phyloP scores from a whole-genome alignment of 2,888 invertebrate species.

The Apotomis capreana region DNA sequence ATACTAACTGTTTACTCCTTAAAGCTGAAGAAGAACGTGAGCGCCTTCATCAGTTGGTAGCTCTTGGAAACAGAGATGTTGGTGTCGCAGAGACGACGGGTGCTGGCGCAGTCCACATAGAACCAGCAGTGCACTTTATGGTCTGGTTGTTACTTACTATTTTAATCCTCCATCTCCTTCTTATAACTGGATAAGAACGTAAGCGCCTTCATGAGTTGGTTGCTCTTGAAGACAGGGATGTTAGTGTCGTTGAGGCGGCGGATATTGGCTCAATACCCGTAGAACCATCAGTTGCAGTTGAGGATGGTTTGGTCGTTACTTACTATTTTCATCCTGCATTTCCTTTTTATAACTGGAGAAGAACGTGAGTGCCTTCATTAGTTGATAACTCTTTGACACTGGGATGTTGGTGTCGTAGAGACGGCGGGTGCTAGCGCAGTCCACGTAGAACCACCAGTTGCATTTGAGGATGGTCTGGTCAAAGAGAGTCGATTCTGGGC shows the following conservation, averaged over 20 bases:
- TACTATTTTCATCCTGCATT: conserved; percentile 63
- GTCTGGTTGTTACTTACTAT: conserved; percentile 31
- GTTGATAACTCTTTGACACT: conserved; percentile 94
- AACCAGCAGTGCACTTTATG: too few relatives aligned
- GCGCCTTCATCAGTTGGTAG: too few relatives aligned
- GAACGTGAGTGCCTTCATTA: conserved; percentile 95
- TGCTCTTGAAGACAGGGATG: conserved; percentile 95
- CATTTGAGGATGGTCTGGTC: conserved; percentile 96
- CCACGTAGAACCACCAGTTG: conserved; percentile 97
- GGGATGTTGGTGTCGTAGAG: conserved; percentile 95
- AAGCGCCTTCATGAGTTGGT: conserved; percentile 94
- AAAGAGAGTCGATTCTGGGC: conserved; percentile 95
- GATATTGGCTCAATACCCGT: conserved; percentile 93
- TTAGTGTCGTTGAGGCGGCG: conserved; percentile 93
- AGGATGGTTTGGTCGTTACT: conserved; percentile 89
- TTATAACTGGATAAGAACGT: conserved; percentile 94
- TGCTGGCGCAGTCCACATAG: too few relatives aligned
- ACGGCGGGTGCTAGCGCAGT: conserved; percentile 91
- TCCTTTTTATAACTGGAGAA: conserved; percentile 93
- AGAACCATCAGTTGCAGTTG: conserved; percentile 98
- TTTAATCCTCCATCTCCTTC: conserved; percentile 82
- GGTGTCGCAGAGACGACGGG: too few relatives aligned
- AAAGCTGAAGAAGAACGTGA: too few relatives aligned
- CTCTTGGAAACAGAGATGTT: too few relatives aligned
- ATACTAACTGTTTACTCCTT: too few relatives aligned